These are phyloP conservation scores for Helicolenus hilgendorfi DNA, from an alignment of 2,797 vertebrate species.

Conservation along the genomic window DNA sequence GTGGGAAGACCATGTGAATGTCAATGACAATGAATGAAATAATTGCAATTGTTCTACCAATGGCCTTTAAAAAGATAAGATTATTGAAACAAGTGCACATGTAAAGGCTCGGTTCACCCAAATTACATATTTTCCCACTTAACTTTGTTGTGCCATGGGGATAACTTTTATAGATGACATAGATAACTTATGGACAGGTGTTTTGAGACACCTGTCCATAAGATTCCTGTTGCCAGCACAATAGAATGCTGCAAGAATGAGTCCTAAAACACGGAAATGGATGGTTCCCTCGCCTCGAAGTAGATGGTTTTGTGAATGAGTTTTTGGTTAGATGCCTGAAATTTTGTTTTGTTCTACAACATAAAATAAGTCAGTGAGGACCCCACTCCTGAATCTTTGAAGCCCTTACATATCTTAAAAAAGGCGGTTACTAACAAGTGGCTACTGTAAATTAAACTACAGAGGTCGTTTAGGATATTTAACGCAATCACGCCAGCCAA, in stretches of 20 bases:
- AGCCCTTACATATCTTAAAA: not conserved
- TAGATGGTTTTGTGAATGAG: accelerated
- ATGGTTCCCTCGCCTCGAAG: no score
- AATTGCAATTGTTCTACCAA: not conserved
- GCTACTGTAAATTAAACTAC: not conserved
- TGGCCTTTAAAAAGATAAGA: not conserved
- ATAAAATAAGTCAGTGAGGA: no score
- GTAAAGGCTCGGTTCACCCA: not conserved
- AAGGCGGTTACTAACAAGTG: not conserved
- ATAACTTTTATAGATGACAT: not conserved
- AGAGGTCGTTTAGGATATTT: not conserved
- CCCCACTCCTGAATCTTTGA: no score
- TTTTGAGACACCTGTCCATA: not conserved
- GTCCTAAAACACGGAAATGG: not conserved
- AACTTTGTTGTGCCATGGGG: not conserved
- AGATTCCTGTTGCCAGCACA: not conserved
- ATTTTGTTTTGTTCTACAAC: no score
- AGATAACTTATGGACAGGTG: no score
- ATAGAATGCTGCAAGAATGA: not conserved
- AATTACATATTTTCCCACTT: not conserved
- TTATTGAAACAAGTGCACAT: not conserved
- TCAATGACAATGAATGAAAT: not conserved
- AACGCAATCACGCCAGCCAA: not conserved
- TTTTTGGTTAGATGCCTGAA: no score
- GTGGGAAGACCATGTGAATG: not conserved